Evolutionary conservation across 1,140 invertebrate species (phyloP), one percentile per base, ranked within the genome.

Genomic region (Drosophila serrata): DNA sequence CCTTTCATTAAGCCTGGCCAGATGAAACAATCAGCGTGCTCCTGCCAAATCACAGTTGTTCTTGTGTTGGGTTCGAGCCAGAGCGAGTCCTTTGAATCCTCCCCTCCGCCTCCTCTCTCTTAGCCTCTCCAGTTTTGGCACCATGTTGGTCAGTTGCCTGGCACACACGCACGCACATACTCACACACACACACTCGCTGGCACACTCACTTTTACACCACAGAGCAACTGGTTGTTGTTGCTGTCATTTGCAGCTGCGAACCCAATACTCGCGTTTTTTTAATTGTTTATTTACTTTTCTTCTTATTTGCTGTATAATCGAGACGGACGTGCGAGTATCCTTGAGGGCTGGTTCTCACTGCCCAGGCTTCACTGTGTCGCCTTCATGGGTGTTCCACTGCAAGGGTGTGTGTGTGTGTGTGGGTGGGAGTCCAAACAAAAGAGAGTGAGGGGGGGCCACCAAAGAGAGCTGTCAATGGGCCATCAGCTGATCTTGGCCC

Each of bases 251-350:
- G 37, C 65, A 53, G 58, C 51, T 85, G 77, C 76, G 58, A 68
- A 62, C 45, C 59, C 59, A 57, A 69, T 64, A 81, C 82, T 67
- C 42, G 51, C 22, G 43, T 58, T 8, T 60, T 74, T 85, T 81
- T 75, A 67, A 57, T 88, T 81, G 73, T 76, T 70, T 75, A 65
- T 79, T 60, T 67, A 22, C 35, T 78, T 78, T 61, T 61, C 43
- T 84, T 78, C 24, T 73, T 82, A 35, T 70, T 75, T 77, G 86
- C 90, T 92, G 90, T 88, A 92, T 92, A 57, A 82, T 92, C 81
- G 90, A 92, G 84, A 92, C 91, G 91, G 78, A 92, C 91, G 81
- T 49, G 67, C 51, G 51, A 70, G 74, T 75, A 79, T 57, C 75
- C 29, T 42, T 64, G n/a, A 67, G 53, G 68, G 60, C 62, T 55